These are phyloP conservation scores for Villa cingulata DNA, from an alignment of 2,888 invertebrate species.

Conservation along the genomic window DNA sequence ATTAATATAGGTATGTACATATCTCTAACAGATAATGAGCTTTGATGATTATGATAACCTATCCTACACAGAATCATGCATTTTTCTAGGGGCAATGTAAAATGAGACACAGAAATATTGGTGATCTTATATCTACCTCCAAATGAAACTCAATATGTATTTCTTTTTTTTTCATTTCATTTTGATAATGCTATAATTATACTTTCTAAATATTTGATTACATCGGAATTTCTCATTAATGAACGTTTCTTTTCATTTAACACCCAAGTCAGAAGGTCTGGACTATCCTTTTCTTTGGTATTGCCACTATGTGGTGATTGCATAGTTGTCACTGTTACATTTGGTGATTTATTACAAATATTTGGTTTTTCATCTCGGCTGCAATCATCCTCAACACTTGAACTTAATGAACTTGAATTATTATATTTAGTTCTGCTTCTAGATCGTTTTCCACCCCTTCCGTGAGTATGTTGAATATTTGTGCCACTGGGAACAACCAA, in stretches of 20 bases:
- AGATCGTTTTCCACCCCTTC: constrained; percentile 12
- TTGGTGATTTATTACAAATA: constrained; percentile 12
- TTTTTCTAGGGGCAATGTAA: no score
- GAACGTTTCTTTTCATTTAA: constrained; percentile 28
- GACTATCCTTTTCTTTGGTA: constrained; percentile 23
- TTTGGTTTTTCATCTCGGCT: constrained; percentile 18
- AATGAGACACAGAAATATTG: no score
- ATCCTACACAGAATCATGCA: no score
- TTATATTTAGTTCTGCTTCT: no score
- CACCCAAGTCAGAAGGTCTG: constrained; percentile 28
- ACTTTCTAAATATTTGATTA: constrained; percentile 24
- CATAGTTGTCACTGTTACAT: background rate
- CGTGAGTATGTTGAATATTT: constrained; percentile 1
- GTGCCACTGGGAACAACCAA: background rate
- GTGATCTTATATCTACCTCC: no score
- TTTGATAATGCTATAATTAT: constrained; percentile 25
- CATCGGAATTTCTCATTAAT: constrained; percentile 27
- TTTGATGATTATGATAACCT: no score
- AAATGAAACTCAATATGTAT: no score
- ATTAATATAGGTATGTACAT: no score
- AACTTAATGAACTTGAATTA: constrained; percentile 3
- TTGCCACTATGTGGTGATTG: no score
- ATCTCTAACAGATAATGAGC: no score
- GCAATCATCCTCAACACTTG: constrained; percentile 17
- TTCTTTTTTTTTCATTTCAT: no score